Base-by-base conservation (phyloP, 2,797 vertebrate species). In the Oryzias sinensis region DNA sequence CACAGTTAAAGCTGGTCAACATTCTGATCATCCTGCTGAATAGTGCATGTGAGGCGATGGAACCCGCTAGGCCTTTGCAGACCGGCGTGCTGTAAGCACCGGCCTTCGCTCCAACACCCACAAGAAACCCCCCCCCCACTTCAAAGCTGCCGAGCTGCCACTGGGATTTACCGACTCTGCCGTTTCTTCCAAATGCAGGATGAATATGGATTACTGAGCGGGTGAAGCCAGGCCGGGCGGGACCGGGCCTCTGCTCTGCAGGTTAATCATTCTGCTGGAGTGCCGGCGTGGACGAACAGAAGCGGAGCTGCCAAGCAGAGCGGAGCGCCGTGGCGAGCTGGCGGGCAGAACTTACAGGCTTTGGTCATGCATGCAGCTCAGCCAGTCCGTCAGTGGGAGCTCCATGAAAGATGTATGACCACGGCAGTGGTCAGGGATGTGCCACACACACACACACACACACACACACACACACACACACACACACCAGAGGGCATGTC, bases 361-460 rank as follows among this genome's bases (percentile, higher is more conserved):
- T 66, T 65, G 73, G 77, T 65, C 79, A 64, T 64, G 72, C 70
- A 69, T 73, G 64, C 65, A 59, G 67, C 67, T 66, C 59, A 60
- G 77, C 49, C 56, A 25, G 57, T 75, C 74, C 56, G 53, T 52
- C 76, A 60, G 53, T 47, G 62, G 43, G 45, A 63, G 44, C 3
- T 0, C 20, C 44, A 76, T 83, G 64, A 82, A 83, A 83, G 62
- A 85, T 83, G 70, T 20, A 76, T 78, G 65, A 65, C 44, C 43
- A 48, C 17, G 16, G 40, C 4, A 49, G 44, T 24, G 27, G 51
- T 9, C 29, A 46, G 56, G 43, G 44, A 65, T 53, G 2, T 11
- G 6, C 57, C 29, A 13, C 9, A 43, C 6, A 20, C 2, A 51
- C 17, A 57, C 33, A 2, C 8, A 7, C 9, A 9, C 29, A 2